Conservation (phyloP, 2,888 invertebrate genomes). For the Thereva unica region DNA sequence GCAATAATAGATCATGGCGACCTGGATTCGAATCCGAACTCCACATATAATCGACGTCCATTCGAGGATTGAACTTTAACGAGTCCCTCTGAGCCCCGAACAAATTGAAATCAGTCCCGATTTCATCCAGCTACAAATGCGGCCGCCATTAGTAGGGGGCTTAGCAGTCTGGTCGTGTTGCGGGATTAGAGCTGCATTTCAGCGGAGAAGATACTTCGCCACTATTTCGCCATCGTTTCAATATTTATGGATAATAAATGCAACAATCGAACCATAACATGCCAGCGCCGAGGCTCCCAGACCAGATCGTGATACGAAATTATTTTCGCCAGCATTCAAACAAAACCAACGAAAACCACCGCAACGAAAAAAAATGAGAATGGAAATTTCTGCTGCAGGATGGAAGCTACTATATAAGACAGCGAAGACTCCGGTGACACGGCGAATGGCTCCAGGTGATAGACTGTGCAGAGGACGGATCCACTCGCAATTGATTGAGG, state of each 20-base stretch:
- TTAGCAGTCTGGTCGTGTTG: slow-evolving; percentile 2
- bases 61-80: slow-evolving; percentile 18
- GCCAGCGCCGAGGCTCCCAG: slow-evolving; percentile 23
- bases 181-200: background rate
- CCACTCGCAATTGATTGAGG: background rate
- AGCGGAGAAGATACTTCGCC: slow-evolving; percentile 1
- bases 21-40: slow-evolving; percentile 26
- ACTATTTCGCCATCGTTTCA: slow-evolving; percentile 8
- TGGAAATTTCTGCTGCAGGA: background rate
- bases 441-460: background rate
- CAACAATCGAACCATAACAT: slow-evolving; percentile 34
- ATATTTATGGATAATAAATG: slow-evolving; percentile 38
- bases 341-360: background rate
- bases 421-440: background rate
- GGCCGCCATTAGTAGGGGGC: background rate
- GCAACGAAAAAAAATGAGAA: slow-evolving; percentile 14
- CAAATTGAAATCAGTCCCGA: slow-evolving; percentile 33
- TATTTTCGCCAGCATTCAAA: slow-evolving; percentile 14
- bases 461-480: background rate
- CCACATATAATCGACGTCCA: background rate
- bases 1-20: slow-evolving; percentile 26
- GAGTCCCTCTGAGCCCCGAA: slow-evolving; percentile 10
- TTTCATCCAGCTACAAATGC: slow-evolving; percentile 22
- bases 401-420: background rate
- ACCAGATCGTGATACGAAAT: slow-evolving; percentile 34